These are phyloP conservation scores for Fistularia commersonii DNA, from an alignment of 2,797 vertebrate genomes.

Conservation along the genomic window DNA sequence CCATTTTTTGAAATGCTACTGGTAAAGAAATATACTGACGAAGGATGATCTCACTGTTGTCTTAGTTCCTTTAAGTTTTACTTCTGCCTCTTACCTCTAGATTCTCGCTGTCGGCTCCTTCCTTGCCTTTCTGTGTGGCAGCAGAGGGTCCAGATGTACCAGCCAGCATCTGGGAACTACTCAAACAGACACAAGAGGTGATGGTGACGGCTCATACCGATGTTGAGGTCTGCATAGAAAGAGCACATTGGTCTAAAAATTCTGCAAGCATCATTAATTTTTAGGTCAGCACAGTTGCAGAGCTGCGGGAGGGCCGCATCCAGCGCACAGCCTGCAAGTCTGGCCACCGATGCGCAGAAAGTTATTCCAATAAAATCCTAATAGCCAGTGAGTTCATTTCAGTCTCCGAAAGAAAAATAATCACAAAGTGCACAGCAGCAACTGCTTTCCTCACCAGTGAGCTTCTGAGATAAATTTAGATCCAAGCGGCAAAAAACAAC, in stretches of 20 bases:
- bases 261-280: slow-evolving; percentile 1
- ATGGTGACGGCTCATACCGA: not conserved
- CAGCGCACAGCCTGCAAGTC: slow-evolving; percentile 7
- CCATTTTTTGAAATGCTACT: too few relatives aligned
- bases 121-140: slow-evolving; percentile 83
- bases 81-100: slow-evolving; percentile 77
- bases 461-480: slow-evolving; percentile 42
- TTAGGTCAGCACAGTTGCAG: slow-evolving; percentile 11
- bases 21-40: too few relatives aligned
- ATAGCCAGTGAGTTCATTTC: slow-evolving; percentile 25
- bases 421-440: slow-evolving; percentile 17
- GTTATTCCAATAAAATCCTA: slow-evolving; percentile 36
- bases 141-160: slow-evolving; percentile 69
- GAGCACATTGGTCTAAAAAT: not conserved
- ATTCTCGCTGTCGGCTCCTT: slow-evolving; percentile 84
- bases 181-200: not conserved
- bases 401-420: slow-evolving; percentile 53
- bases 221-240: not conserved
- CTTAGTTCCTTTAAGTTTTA: too few relatives aligned
- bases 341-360: slow-evolving; percentile 4
- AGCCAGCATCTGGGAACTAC: slow-evolving; percentile 86
- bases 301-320: slow-evolving; percentile 8
- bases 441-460: slow-evolving; percentile 6
- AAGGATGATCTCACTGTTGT: too few relatives aligned
- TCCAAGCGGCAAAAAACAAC: slow-evolving; percentile 3